These are phyloP conservation scores for Bolinopsis microptera DNA, from an alignment of 37 sponge, comb jelly and placozoan species.

Conservation along the genomic window DNA sequence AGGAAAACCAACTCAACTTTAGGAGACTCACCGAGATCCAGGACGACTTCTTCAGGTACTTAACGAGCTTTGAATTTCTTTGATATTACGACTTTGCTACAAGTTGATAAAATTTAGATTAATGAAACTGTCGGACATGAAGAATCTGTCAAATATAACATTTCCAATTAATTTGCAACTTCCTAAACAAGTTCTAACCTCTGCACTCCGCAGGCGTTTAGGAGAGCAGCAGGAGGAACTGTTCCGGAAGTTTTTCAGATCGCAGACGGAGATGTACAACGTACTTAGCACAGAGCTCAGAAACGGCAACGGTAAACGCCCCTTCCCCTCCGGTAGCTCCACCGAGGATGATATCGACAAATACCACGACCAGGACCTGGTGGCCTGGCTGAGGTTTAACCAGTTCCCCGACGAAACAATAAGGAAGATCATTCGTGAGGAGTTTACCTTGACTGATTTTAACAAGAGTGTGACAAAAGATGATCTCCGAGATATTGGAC, in stretches of 20 bases:
- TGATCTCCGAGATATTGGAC: conserved; percentile 15
- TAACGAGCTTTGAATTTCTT: too few relatives aligned
- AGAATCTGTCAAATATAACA: too few relatives aligned
- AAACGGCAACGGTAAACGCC: conserved; percentile 50
- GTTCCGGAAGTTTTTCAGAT: background rate
- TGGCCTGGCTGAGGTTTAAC: conserved; percentile 35
- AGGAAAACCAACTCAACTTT: conserved; percentile 41
- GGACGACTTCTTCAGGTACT: conserved; percentile 59
- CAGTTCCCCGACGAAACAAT: conserved; percentile 26
- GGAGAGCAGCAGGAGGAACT: conserved; percentile 50
- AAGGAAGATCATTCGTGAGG: conserved; percentile 17
- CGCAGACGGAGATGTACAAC: conserved; percentile 31
- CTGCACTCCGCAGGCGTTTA: conserved; percentile 6
- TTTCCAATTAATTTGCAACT: too few relatives aligned
- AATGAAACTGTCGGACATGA: too few relatives aligned
- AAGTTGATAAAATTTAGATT: too few relatives aligned
- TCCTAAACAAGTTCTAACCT: too few relatives aligned
- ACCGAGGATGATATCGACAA: conserved; percentile 9
- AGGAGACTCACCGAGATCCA: conserved; percentile 12
- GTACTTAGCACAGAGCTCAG: background rate
- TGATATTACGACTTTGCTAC: too few relatives aligned
- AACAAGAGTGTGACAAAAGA: conserved; percentile 33
- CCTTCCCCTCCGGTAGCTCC: conserved; percentile 25
- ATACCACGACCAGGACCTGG: conserved; percentile 59
- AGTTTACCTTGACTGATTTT: background rate